phyloP scores from a whole-genome alignment of 2,113 vertebrate genomes.

The Hippocampus barbouri region DNA sequence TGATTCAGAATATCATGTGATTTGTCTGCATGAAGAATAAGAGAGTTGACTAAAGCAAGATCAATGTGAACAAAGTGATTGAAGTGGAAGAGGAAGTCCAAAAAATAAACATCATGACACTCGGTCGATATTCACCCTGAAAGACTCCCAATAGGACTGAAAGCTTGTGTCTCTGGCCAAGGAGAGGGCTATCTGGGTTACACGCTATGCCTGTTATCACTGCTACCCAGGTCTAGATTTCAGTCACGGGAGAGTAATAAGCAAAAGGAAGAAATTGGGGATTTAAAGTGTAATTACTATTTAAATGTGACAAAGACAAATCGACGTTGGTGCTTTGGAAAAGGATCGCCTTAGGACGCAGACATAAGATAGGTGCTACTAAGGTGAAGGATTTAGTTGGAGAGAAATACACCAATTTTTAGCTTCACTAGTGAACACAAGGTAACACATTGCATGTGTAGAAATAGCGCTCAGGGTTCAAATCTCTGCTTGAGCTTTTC shows the following conservation, averaged over 20 bases:
- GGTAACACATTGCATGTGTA: not conserved
- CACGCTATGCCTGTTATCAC: not conserved
- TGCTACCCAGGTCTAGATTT: not conserved
- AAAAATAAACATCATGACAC: constrained; percentile 9
- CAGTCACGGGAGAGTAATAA: not conserved
- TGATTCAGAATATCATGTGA: not conserved
- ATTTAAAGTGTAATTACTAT: constrained; percentile 5
- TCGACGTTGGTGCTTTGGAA: not conserved
- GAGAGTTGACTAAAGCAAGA: not conserved
- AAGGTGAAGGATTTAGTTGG: not conserved
- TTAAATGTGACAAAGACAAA: constrained; percentile 5
- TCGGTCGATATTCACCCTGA: constrained; percentile 1
- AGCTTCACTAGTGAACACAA: not conserved
- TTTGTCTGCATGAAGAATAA: not conserved
- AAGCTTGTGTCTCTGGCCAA: not conserved
- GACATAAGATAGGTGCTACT: not conserved
- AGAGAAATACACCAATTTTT: not conserved
- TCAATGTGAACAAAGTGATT: not conserved
- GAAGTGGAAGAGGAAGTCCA: not conserved
- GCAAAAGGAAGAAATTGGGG: not conserved
- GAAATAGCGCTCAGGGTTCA: not conserved
- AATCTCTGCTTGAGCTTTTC: not conserved
- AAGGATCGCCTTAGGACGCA: not conserved
- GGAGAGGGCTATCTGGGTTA: not conserved
- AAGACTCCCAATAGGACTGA: constrained; percentile 1